Evolutionary conservation across 2,797 vertebrate species (phyloP), one percentile per base, ranked within the genome.

Genomic region (Acanthurus lineatus): DNA sequence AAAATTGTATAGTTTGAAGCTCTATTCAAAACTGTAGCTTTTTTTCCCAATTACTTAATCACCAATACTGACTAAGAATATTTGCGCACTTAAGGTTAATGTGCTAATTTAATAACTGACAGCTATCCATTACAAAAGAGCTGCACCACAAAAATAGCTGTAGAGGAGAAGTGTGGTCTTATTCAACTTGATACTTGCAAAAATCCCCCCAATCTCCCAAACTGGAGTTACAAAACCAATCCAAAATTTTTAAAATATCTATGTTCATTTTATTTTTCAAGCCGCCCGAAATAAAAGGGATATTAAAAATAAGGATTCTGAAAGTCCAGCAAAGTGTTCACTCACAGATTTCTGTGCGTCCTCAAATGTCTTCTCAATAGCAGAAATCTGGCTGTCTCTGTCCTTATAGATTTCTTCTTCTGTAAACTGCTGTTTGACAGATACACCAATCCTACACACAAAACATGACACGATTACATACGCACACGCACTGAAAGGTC

Each of bases 361-460:
- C 64, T 98, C 97, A 56, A 99, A 99, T 0, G 98, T 99, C 84
- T 99, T 99, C 90, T 99, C 98, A 20, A 99, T 99, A 58, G 98
- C 97, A 3, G 97, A 93, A 44, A 99, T 99, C 87, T 99, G 98
- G 86, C 97, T 98, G 89, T 99, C 98, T 72, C 98, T 91, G 86
- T 99, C 98, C 77, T 99, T 99, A 91, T 99, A 99, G 76, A 99
- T 99, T 89, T 99, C 98, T 68, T 99, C 98, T 76, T 99, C 98
- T 0, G 97, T 99, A 79, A 99, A 99, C 89, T 99, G 98, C 76
- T 99, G 98, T 91, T 99, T 99, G 83, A 99, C 97, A 4, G 98
- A 99, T 9, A 99, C 98, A 1, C 98, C 98, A 0, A 99, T 98
- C 93, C 97, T 98, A 79, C 59, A 81, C 9, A 77, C 53, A 86